Conservation (phyloP, 92 coral and sea anemone genomes). For the Porites evermanni region DNA sequence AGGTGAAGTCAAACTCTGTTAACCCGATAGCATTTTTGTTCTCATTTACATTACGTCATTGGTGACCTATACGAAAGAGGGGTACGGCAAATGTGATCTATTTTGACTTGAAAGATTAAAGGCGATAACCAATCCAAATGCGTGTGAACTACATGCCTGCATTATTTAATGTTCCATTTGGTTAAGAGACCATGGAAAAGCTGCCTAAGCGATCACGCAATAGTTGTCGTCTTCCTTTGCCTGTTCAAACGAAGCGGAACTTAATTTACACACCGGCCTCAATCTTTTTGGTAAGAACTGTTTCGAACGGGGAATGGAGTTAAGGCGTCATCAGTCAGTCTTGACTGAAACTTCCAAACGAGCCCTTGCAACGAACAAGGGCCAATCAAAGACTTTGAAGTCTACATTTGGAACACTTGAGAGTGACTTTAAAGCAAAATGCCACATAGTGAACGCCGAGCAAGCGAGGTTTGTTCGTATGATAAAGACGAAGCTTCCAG, state of each 20-base stretch:
- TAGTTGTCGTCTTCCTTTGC: neutral
- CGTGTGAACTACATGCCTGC: neutral
- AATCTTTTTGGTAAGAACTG: neutral
- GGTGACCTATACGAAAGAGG: no score
- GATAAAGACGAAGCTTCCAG: slow-evolving; percentile 61
- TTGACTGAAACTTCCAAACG: slow-evolving; percentile 47
- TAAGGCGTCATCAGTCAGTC: slow-evolving; percentile 18
- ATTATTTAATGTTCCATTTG: neutral
- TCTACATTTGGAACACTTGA: slow-evolving; percentile 56
- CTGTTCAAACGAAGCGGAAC: neutral
- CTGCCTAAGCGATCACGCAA: neutral
- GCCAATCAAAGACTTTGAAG: slow-evolving; percentile 47
- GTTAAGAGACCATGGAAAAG: neutral
- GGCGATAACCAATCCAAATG: no score
- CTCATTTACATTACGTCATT: no score
- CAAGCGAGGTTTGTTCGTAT: slow-evolving; percentile 54
- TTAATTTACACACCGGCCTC: neutral
- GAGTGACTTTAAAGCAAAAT: slow-evolving; percentile 44
- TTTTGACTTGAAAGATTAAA: no score
- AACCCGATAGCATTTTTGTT: no score
- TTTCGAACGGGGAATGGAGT: slow-evolving; percentile 5
- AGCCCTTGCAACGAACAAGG: slow-evolving; percentile 51
- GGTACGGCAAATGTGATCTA: no score
- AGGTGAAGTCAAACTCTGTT: no score
- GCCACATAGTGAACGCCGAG: slow-evolving; percentile 49